Conservation (phyloP, 2,113 vertebrate species). For the Bos javanicus region DNA sequence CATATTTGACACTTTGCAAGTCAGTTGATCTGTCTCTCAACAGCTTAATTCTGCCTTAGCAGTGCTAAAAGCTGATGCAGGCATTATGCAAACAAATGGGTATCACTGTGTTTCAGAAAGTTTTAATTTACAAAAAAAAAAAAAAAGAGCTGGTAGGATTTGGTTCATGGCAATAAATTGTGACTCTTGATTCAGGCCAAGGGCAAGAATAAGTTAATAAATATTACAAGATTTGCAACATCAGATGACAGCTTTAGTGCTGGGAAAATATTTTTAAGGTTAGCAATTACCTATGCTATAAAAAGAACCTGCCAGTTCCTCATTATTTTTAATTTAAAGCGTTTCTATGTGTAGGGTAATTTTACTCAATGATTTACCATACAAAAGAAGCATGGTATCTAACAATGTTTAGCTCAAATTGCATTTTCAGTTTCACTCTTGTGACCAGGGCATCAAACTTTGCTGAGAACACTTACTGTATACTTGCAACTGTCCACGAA, state of each 20-base stretch:
- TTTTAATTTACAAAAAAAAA: neutral
- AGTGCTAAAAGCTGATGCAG: neutral
- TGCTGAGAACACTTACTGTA: constrained; percentile 90
- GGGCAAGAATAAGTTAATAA: neutral
- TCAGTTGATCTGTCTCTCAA: neutral
- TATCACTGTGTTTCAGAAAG: neutral
- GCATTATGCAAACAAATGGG: neutral
- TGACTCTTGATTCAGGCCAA: neutral
- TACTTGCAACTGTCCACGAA: constrained; percentile 95
- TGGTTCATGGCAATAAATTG: neutral
- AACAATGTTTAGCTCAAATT: neutral
- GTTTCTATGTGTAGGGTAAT: neutral
- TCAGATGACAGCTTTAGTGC: neutral
- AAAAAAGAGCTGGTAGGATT: neutral
- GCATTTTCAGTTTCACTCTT: neutral
- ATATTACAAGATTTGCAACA: neutral
- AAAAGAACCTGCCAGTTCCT: neutral
- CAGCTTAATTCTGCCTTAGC: neutral
- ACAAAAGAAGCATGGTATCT: neutral
- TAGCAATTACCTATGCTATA: neutral
- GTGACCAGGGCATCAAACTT: neutral
- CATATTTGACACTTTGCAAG: neutral
- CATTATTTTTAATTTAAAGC: neutral
- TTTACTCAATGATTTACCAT: neutral
- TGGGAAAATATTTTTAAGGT: neutral